These are phyloP conservation scores for Eulemur rubriventer DNA, from an alignment of 2,797 vertebrate genomes.

Conservation along the genomic window DNA sequence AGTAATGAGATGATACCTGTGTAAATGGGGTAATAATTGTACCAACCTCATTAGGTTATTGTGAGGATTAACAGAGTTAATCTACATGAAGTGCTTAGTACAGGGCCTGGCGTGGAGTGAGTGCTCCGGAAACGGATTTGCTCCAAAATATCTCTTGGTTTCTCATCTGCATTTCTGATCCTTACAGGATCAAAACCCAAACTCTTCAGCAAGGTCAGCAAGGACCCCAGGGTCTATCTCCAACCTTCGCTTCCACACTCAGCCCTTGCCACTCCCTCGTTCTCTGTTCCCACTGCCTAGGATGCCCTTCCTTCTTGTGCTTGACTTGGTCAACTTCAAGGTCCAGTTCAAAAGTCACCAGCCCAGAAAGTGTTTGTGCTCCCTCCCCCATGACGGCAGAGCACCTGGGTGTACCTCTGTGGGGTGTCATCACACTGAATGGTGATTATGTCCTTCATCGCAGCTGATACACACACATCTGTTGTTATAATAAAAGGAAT, in stretches of 20 bases:
- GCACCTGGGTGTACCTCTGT: accelerated
- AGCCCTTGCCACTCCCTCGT: not conserved
- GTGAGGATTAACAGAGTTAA: not conserved
- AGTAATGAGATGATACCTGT: not conserved
- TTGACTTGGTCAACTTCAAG: not conserved
- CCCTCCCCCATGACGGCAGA: not conserved
- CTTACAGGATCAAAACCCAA: not conserved
- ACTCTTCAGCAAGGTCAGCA: accelerated
- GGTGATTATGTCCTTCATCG: no score
- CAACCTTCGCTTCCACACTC: not conserved
- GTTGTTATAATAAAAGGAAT: not conserved
- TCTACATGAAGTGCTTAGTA: not conserved
- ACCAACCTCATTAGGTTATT: not conserved
- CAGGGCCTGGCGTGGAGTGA: no score
- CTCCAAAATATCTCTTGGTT: not conserved
- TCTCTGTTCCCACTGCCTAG: not conserved
- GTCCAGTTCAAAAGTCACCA: not conserved
- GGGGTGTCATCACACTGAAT: accelerated
- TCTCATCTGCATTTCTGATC: not conserved
- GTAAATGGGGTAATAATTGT: not conserved
- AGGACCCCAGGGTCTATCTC: not conserved
- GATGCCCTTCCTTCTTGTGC: not conserved
- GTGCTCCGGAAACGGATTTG: not conserved
- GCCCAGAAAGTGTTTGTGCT: not conserved
- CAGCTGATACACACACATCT: not conserved